Percentiles rank a stretch among this genome's conserved stretches.
phyloP scores from a whole-genome alignment of 2,888 invertebrate species.

The Epirrhoe tristata region DNA sequence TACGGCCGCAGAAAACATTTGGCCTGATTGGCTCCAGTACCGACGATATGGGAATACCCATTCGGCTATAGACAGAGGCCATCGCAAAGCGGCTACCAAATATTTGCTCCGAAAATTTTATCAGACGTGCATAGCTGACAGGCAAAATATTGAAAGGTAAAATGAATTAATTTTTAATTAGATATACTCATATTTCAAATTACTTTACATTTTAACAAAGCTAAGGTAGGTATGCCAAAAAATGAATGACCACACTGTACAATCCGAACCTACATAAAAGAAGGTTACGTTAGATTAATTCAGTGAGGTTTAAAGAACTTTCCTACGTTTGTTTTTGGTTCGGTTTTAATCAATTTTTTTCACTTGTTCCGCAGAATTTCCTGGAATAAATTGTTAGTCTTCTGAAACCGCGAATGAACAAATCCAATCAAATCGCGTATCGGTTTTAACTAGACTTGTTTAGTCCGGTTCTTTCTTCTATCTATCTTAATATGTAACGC shows the following conservation, averaged over 20 bases:
- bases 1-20: slow-evolving; percentile 77
- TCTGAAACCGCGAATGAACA: slow-evolving; percentile 9
- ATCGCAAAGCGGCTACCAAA: slow-evolving; percentile 29
- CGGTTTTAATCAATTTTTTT: background rate
- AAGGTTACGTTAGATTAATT: too few relatives aligned
- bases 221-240: too few relatives aligned
- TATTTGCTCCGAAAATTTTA: slow-evolving; percentile 19
- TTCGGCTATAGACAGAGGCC: slow-evolving; percentile 28
- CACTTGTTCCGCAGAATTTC: background rate
- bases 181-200: background rate
- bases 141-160: slow-evolving; percentile 8
- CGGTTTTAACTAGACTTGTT: slow-evolving; percentile 4
- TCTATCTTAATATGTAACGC: too few relatives aligned
- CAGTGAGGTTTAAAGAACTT: too few relatives aligned
- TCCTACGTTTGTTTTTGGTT: too few relatives aligned
- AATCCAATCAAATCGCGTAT: slow-evolving; percentile 6
- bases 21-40: slow-evolving; percentile 72
- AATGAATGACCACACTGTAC: too few relatives aligned
- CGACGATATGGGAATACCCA: slow-evolving; percentile 36
- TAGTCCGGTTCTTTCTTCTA: background rate
- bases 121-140: slow-evolving; percentile 18
- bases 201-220: too few relatives aligned
- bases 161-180: background rate
- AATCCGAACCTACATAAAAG: too few relatives aligned
- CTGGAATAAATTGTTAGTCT: slow-evolving; percentile 4